A percentile compares a stretch with the other conserved stretches of the same genome.
These are phyloP conservation scores for Sebastes dallii DNA, from an alignment of 2,797 vertebrate genomes.

Conservation along the genomic window DNA sequence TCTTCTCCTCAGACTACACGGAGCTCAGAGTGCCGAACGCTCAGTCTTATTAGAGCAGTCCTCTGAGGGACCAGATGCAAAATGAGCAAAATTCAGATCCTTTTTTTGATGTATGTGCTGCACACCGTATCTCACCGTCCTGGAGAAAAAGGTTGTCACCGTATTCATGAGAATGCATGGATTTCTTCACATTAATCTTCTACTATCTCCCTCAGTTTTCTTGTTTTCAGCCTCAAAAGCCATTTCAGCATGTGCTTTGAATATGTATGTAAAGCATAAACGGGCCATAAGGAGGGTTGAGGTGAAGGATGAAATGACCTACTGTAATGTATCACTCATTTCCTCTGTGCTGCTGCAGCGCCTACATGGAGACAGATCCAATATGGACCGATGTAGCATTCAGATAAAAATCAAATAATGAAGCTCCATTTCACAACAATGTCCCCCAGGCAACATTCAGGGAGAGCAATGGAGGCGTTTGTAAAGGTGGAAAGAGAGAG, in stretches of 20 bases:
- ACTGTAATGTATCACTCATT: conserved; percentile 48
- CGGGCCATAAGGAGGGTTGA: conserved; percentile 10
- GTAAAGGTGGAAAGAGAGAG: conserved; percentile 25
- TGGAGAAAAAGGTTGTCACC: conserved; percentile 38
- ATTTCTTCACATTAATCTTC: conserved; percentile 59
- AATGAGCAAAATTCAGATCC: conserved; percentile 59
- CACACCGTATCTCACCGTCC: conserved; percentile 28
- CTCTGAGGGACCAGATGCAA: conserved; percentile 46
- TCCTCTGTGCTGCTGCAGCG: conserved; percentile 46
- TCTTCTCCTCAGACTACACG: conserved; percentile 37
- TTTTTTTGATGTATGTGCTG: conserved; percentile 44
- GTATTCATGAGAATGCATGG: conserved; percentile 53
- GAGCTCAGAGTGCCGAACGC: conserved; percentile 40
- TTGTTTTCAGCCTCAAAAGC: conserved; percentile 25
- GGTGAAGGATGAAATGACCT: conserved; percentile 43
- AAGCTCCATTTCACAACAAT: conserved; percentile 46
- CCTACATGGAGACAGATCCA: conserved; percentile 38
- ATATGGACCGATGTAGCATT: conserved; percentile 49
- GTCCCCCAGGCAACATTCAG: conserved; percentile 35
- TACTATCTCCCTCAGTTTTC: conserved; percentile 25
- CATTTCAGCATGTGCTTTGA: conserved; percentile 39
- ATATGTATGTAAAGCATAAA: conserved; percentile 48
- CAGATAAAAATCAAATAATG: conserved; percentile 58
- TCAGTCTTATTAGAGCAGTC: conserved; percentile 37
- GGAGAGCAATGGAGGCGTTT: conserved; percentile 23